Base-by-base conservation (phyloP, 2,797 vertebrate species). In the Gymnoscopelus braueri region DNA sequence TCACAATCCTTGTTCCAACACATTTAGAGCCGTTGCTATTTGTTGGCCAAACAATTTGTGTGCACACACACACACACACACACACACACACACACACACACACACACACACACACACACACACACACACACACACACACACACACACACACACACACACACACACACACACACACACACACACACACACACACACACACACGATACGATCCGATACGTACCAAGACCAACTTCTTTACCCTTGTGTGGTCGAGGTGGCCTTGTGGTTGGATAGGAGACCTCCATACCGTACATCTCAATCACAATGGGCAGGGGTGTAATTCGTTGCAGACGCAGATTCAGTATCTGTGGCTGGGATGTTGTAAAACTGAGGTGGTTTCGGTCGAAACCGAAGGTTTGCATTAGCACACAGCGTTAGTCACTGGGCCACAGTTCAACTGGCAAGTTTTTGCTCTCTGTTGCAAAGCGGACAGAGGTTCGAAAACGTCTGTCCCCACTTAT, bases 1-100 rank as follows among this genome's bases (percentile, higher is more conserved):
- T 13, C 15, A 7, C 35, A 47, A 50, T 65, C 48, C 60, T 58
- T 59, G 56, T 65, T 65, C 65, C 56, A 65, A 65, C 52, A 66
- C 51, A 61, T 62, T 62, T 55, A 62, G 54, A 47, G 14, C 24
- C 3, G 13, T 10, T 56, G 51, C 35, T 23, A 39, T 64, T 64
- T 64, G 32, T 56, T 24, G 48, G 65, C 48, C n/a, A 65, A 55
- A 66, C 62, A 65, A 70, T 35, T 60, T 15, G 14, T 10, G 58
- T 15, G 12, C 12, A 51, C 13, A n/a, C 13, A n/a, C 3, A 51
- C 49, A 51, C 12, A 14, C 49, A 51, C n/a, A 51, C 48, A 50
- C 48, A 50, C 12, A 49, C 12, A 13, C 47, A 49, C 47, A 49
- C 47, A 49, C 47, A 49, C 49, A 50, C 49, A 50, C 49, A 50